Evolutionary conservation across 2,113 vertebrate genomes (phyloP).

Genomic region (Gambusia holbrooki): DNA sequence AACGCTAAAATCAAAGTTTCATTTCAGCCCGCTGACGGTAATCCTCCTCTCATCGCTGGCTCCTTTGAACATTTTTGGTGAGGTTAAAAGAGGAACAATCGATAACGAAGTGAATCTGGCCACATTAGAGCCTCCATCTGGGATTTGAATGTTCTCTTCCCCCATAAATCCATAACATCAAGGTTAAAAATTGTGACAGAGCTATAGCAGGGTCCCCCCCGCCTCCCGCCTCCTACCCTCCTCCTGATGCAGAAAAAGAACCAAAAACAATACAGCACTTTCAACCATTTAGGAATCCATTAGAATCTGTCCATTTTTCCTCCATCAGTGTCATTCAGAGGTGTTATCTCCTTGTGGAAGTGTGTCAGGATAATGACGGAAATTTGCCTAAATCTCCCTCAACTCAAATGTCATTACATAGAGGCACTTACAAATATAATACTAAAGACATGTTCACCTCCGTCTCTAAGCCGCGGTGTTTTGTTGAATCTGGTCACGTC

Average conservation of each 20-base stretch:
- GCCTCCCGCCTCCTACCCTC: background rate
- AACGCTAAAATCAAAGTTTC: conserved; percentile 67
- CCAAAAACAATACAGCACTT: conserved; percentile 46
- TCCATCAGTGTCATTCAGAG: conserved; percentile 45
- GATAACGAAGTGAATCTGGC: conserved; percentile 73
- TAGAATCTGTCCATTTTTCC: conserved; percentile 41
- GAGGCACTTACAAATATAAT: conserved; percentile 13
- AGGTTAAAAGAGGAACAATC: conserved; percentile 74
- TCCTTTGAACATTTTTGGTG: conserved; percentile 59
- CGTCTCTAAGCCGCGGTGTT: background rate
- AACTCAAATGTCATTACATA: conserved; percentile 14
- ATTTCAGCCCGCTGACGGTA: conserved; percentile 54
- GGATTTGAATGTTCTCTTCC: conserved; percentile 58
- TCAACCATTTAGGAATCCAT: conserved; percentile 37
- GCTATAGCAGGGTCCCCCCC: conserved; percentile 31
- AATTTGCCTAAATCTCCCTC: conserved; percentile 29
- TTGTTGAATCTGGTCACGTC: conserved; percentile 49
- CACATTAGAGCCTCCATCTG: conserved; percentile 68
- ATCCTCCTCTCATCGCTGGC: conserved; percentile 59
- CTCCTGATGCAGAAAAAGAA: background rate
- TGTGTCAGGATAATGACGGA: conserved; percentile 33
- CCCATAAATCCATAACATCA: conserved; percentile 71
- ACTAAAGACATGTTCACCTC: conserved; percentile 3
- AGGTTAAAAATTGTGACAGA: conserved; percentile 53
- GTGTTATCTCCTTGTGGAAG: conserved; percentile 25